Conservation (phyloP, 2,888 invertebrate species). For the Dinocampus coccinellae region DNA sequence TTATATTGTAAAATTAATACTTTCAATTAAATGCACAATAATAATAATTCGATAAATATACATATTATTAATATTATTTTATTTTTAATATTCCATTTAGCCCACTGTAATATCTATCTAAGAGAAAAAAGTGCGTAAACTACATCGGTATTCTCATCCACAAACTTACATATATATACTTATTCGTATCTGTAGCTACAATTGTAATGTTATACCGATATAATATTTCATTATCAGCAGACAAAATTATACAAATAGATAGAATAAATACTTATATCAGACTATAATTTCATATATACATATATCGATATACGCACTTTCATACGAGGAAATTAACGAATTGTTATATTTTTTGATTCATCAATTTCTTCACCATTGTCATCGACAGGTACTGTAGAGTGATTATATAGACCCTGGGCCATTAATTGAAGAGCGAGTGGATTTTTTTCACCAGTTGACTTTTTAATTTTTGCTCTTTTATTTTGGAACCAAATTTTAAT, state of each 20-base stretch:
- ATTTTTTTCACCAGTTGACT: slow-evolving; percentile 78
- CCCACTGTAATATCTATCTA: too few species aligned
- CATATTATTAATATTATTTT: too few species aligned
- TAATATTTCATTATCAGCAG: neutral
- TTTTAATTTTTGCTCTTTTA: slow-evolving; percentile 92
- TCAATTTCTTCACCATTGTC: slow-evolving; percentile 80
- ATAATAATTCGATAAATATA: too few species aligned
- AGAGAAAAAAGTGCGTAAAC: too few species aligned
- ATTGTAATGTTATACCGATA: neutral
- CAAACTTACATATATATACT: too few species aligned
- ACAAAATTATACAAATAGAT: neutral
- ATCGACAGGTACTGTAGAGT: slow-evolving; percentile 80
- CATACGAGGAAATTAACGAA: neutral
- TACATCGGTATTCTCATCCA: too few species aligned
- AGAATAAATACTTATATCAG: neutral
- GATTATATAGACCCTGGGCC: slow-evolving; percentile 88
- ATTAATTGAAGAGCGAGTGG: slow-evolving; percentile 82
- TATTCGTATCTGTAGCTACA: too few species aligned
- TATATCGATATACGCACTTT: neutral
- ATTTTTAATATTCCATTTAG: too few species aligned
- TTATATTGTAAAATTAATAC: too few species aligned
- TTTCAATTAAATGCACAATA: too few species aligned
- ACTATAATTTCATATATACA: neutral
- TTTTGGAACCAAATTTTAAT: slow-evolving; percentile 99
- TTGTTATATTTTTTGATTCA: slow-evolving; percentile 31